Conservation (phyloP, 2,113 vertebrate genomes). For the Daubentonia madagascariensis region DNA sequence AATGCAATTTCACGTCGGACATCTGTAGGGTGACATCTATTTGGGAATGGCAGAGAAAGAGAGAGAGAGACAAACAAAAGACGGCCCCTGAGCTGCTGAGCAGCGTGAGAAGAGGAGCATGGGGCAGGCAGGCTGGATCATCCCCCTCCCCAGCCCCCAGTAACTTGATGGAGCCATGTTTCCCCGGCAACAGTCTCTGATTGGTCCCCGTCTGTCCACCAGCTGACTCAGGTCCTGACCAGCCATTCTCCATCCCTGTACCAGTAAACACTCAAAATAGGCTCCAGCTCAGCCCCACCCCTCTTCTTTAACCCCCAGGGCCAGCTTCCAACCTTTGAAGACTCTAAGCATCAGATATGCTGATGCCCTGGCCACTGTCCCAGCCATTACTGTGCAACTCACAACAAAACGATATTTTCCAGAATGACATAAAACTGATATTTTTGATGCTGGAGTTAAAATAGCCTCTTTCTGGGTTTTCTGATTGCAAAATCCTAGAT, state of each 20-base stretch:
- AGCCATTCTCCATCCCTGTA: background rate
- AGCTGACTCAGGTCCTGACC: background rate
- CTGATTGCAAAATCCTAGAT: background rate
- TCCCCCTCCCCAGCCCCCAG: background rate
- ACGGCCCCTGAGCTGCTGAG: background rate
- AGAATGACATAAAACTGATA: background rate
- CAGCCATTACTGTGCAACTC: background rate
- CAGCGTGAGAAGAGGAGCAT: background rate
- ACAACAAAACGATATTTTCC: background rate
- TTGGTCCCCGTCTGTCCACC: slow-evolving; percentile 6
- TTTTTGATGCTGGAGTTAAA: background rate
- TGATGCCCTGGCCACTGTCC: fast-evolving
- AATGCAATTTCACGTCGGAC: background rate
- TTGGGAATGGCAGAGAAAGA: background rate
- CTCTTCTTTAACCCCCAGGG: background rate
- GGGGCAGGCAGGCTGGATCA: background rate
- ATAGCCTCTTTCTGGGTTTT: background rate
- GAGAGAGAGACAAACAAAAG: background rate
- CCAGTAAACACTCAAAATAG: background rate
- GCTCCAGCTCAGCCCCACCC: background rate
- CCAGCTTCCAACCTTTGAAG: background rate
- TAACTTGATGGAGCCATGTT: background rate
- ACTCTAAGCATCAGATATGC: background rate
- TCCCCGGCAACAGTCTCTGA: slow-evolving; percentile 43
- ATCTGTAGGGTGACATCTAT: background rate